Percentiles rank a stretch among this genome's conserved stretches.
Evolutionary conservation across 2,888 invertebrate genomes (phyloP).

Genomic region (Spilarctia lutea): DNA sequence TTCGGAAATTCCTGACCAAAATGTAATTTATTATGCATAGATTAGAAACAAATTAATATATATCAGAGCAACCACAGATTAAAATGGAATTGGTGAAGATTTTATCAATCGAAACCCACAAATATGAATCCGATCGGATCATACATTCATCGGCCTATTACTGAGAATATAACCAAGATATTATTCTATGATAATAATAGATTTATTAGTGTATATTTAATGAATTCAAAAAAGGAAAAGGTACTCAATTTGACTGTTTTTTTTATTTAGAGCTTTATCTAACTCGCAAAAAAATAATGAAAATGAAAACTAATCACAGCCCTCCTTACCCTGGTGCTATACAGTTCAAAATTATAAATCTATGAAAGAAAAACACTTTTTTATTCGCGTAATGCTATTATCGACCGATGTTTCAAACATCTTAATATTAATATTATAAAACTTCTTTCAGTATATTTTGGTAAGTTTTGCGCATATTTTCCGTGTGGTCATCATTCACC

Average conservation of each 20-base stretch:
- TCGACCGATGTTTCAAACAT: not conserved
- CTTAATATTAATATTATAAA: no score
- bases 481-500: no score
- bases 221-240: no score
- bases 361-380: not conserved
- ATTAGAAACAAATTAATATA: constrained; percentile 15
- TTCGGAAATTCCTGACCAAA: not conserved
- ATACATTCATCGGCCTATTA: constrained; percentile 5
- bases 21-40: constrained; percentile 1
- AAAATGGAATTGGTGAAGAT: constrained; percentile 13
- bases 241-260: no score
- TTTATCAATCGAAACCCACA: constrained; percentile 12
- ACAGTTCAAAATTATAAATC: not conserved
- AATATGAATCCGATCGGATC: constrained; percentile 9
- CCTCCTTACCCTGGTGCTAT: no score
- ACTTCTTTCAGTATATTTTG: no score
- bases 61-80: constrained; percentile 9
- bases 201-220: constrained; percentile 3
- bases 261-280: not conserved
- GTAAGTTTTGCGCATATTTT: no score
- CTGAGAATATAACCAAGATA: constrained; percentile 5
- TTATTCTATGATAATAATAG: not conserved
- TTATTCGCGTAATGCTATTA: not conserved
- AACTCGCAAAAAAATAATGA: not conserved
- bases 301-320: not conserved